These are phyloP conservation scores for Philereme vetulata DNA, from an alignment of 2,888 invertebrate species.

Conservation along the genomic window DNA sequence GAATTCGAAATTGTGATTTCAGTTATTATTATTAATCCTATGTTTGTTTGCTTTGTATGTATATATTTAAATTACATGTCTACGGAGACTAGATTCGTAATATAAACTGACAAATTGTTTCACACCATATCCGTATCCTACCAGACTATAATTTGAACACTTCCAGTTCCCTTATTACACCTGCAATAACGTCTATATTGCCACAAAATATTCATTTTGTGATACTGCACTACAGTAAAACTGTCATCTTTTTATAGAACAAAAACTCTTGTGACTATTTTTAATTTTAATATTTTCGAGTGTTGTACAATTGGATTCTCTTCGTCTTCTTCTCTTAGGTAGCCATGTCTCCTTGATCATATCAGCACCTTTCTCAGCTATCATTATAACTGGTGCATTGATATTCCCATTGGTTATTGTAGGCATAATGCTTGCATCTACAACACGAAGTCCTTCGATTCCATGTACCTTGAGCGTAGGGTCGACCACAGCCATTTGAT, in stretches of 20 bases:
- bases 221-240: not conserved
- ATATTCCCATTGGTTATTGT: slow-evolving; percentile 93
- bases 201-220: slow-evolving; percentile 7
- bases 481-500: slow-evolving; percentile 93
- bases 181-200: slow-evolving; percentile 20
- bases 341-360: slow-evolving; percentile 90
- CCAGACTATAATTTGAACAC: slow-evolving; percentile 22
- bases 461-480: slow-evolving; percentile 90
- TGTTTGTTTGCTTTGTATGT: not conserved
- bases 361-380: slow-evolving; percentile 93
- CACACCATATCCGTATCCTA: slow-evolving; percentile 17
- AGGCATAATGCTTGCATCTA: slow-evolving; percentile 95
- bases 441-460: slow-evolving; percentile 90
- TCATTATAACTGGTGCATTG: slow-evolving; percentile 94
- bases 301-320: slow-evolving; percentile 57
- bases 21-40: not conserved
- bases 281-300: slow-evolving; percentile 49
- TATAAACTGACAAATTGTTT: slow-evolving; percentile 24
- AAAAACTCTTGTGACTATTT: slow-evolving; percentile 45
- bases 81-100: slow-evolving; percentile 37
- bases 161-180: slow-evolving; percentile 25
- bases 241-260: slow-evolving; percentile 63
- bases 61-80: slow-evolving; percentile 19
- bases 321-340: slow-evolving; percentile 52
- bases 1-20: not conserved